Percentiles rank a stretch among this genome's conserved stretches.
Conservation (phyloP, 2,113 vertebrate genomes). For the Cygnus atratus region DNA sequence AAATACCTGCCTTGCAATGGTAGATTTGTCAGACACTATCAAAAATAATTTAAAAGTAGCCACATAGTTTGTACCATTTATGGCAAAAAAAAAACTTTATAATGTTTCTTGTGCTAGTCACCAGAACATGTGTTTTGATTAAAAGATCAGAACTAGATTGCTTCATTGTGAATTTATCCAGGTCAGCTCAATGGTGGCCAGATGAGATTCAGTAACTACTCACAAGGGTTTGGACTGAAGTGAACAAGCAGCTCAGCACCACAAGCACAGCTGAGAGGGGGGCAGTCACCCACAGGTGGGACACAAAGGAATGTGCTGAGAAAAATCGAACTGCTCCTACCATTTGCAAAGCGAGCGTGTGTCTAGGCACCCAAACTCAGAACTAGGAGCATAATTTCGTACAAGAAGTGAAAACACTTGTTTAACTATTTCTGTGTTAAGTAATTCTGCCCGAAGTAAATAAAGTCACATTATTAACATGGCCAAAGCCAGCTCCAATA, state of each 20-base stretch:
- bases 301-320: background rate
- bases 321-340: background rate
- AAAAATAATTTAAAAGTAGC: background rate
- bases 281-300: background rate
- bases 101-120: background rate
- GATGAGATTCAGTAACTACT: background rate
- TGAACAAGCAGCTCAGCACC: background rate
- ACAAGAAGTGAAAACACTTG: background rate
- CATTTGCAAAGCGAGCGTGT: background rate
- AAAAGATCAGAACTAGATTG: background rate
- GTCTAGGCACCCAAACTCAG: background rate
- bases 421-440: background rate
- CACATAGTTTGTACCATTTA: background rate
- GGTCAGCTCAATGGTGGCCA: background rate
- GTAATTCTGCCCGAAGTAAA: background rate
- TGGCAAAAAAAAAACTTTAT: background rate
- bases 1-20: background rate
- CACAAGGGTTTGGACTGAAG: no score
- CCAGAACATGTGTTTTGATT: background rate
- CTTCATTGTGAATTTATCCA: background rate
- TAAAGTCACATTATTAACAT: background rate
- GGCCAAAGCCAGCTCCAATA: background rate
- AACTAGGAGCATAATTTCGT: background rate
- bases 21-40: background rate
- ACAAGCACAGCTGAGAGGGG: background rate